Evolutionary conservation across 2,888 invertebrate genomes (phyloP).

Genomic region (Carterocephalus palaemon): DNA sequence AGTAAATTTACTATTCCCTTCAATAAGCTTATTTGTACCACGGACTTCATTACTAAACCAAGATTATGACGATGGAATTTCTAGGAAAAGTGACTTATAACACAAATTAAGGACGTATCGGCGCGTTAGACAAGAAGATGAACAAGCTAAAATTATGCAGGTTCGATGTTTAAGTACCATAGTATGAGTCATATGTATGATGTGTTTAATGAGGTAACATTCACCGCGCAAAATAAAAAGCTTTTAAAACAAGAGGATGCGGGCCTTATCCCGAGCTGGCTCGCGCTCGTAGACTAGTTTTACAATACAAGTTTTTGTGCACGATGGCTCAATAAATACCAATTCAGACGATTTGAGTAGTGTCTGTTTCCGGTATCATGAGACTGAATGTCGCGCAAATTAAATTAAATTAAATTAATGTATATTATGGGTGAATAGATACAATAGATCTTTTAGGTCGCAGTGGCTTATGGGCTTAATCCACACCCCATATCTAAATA

Average conservation of each 20-base stretch:
- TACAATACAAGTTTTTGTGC: conserved; percentile 51
- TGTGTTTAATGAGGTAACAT: conserved; percentile 14
- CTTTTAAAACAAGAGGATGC: conserved; percentile 64
- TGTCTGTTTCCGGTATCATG: conserved; percentile 16
- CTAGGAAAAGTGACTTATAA: too few relatives aligned
- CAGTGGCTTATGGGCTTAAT: too few relatives aligned
- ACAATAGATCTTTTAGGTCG: too few relatives aligned
- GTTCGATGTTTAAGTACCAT: too few relatives aligned
- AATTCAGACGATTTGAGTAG: conserved; percentile 31
- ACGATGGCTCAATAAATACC: conserved; percentile 45
- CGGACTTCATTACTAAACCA: too few relatives aligned
- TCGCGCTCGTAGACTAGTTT: conserved; percentile 44
- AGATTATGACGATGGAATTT: too few relatives aligned
- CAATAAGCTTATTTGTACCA: too few relatives aligned
- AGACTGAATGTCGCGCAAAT: conserved; percentile 8
- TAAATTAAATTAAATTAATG: too few relatives aligned
- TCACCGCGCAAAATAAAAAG: conserved; percentile 33
- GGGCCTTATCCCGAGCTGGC: conserved; percentile 45
- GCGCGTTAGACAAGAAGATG: conserved; percentile 2
- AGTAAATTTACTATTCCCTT: too few relatives aligned
- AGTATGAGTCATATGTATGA: conserved; percentile 37
- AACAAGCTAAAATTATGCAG: conserved; percentile 3
- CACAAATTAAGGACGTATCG: too few relatives aligned
- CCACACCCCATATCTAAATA: too few relatives aligned
- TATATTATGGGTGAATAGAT: too few relatives aligned